phyloP scores from a whole-genome alignment of 2,797 vertebrate species.

The Melanotaenia parkinsoni region DNA sequence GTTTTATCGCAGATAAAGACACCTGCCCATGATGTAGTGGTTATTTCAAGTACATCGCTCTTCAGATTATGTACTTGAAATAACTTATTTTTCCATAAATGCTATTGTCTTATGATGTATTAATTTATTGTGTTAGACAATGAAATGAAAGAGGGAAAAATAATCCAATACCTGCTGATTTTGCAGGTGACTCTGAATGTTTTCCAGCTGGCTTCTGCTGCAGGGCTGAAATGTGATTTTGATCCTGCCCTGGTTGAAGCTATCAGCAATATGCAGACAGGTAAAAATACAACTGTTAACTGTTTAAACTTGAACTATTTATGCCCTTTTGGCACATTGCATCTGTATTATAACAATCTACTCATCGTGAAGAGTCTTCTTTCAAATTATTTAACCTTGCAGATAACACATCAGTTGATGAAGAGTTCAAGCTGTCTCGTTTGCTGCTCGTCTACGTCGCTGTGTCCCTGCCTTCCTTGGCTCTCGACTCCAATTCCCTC shows the following conservation, averaged over 20 bases:
- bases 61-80: conserved; percentile 4
- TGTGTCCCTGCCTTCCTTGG: conserved; percentile 88
- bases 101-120: background rate
- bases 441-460: conserved; percentile 93
- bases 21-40: conserved; percentile 27
- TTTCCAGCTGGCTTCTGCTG: conserved; percentile 90
- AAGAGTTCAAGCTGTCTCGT: conserved; percentile 91
- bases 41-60: background rate
- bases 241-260: conserved; percentile 89
- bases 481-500: conserved; percentile 84
- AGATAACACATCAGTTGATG: conserved; percentile 89
- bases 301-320: background rate
- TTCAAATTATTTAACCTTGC: conserved; percentile 22
- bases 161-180: conserved; percentile 5
- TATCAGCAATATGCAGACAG: conserved; percentile 84
- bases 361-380: background rate
- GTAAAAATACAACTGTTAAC: conserved; percentile 65
- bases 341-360: background rate
- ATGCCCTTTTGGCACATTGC: background rate
- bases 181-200: conserved; percentile 87
- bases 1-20: conserved; percentile 42
- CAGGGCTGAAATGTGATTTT: conserved; percentile 89
- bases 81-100: conserved; percentile 3
- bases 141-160: background rate
- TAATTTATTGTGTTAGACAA: background rate